Base-by-base conservation (phyloP, 2,888 invertebrate species). In the Nephrocerus scutellatus region DNA sequence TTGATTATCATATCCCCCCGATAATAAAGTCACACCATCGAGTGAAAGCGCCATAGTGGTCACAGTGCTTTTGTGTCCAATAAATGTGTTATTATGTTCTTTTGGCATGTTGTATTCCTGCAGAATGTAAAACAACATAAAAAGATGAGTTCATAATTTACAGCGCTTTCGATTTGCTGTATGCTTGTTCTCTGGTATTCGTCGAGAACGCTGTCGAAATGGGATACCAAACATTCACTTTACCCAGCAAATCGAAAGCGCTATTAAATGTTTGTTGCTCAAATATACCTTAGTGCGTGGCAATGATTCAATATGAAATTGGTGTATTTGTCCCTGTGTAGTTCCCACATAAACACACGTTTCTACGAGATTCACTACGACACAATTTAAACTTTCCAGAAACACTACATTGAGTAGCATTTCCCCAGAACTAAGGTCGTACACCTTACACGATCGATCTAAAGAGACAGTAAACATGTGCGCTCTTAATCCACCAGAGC, bases 371-470 rank as follows among this genome's bases (percentile, higher is more conserved):
- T 90, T 84, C 56, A 83, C 73, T 14, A 74, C 66, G 4, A 91
- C 74, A 4, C 83, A 72, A 4, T 79, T 78, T 10, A 92, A 66
- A 4, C 79, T 74, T 22, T 75, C 72, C 46, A 82, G 78, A 63
- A 87, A 87, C 0, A 88, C 75, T 24, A 92, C 62, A 41, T 80
- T 83, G 1, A 87, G 62, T 24, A 93, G 63, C 48, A 84, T 62
- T 25, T 72, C 71, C 15, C 89, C 90, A 19, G 75, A 74, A 10
- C 73, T 59, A 9, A 91, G 62, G 47, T 85, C 82, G 66, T 88
- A 91, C 14, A 93, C 74, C 65, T 84, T 84, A 55, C 85, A 84
- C 8, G 87, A 84, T 52, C 84, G 77, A 62, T 95, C 93, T 36
- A 78, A 63, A 0, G 92, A 91, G 4, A 81, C 80, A 0, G 91